Percentiles rank a stretch among this genome's conserved stretches.
These are phyloP conservation scores for Halisarca cf. caerulea DNA, from an alignment of 37 sponge, comb jelly and placozoan genomes.

Conservation along the genomic window DNA sequence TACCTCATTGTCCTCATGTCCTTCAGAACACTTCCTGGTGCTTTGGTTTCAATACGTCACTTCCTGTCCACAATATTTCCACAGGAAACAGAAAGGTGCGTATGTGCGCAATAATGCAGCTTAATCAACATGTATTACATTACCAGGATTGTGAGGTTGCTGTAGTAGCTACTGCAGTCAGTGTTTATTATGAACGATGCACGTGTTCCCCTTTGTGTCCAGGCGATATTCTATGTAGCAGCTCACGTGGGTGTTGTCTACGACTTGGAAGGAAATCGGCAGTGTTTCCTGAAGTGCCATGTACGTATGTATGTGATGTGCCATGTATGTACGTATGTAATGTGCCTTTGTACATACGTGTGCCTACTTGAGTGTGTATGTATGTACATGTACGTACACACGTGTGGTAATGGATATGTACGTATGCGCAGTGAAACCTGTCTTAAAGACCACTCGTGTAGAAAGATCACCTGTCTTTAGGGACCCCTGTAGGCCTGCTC, in stretches of 20 bases:
- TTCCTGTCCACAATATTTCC: slow-evolving; percentile 85
- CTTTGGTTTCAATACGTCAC: slow-evolving; percentile 69
- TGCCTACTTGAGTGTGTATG: slow-evolving; percentile 26
- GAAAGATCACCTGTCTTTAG: too few relatives aligned
- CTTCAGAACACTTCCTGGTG: slow-evolving; percentile 76
- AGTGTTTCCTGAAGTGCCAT: slow-evolving; percentile 87
- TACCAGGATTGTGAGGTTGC: too few relatives aligned
- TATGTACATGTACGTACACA: too few relatives aligned
- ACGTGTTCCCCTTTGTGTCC: background rate
- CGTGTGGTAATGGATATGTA: too few relatives aligned
- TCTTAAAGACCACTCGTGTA: too few relatives aligned
- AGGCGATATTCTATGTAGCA: slow-evolving; percentile 86
- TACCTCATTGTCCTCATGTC: too few relatives aligned
- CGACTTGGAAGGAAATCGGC: slow-evolving; percentile 74
- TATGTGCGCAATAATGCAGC: too few relatives aligned
- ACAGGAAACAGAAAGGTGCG: slow-evolving; percentile 68
- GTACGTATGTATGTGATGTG: slow-evolving; percentile 38
- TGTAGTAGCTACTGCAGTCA: too few relatives aligned
- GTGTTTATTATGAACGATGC: too few relatives aligned
- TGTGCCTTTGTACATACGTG: slow-evolving; percentile 56
- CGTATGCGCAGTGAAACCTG: too few relatives aligned
- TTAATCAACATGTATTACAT: too few relatives aligned
- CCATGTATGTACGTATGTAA: slow-evolving; percentile 61
- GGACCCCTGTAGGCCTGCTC: too few relatives aligned
- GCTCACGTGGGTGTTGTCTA: slow-evolving; percentile 87